These are phyloP conservation scores for Papilio demoleus DNA, from an alignment of 2,888 invertebrate species.

Conservation along the genomic window DNA sequence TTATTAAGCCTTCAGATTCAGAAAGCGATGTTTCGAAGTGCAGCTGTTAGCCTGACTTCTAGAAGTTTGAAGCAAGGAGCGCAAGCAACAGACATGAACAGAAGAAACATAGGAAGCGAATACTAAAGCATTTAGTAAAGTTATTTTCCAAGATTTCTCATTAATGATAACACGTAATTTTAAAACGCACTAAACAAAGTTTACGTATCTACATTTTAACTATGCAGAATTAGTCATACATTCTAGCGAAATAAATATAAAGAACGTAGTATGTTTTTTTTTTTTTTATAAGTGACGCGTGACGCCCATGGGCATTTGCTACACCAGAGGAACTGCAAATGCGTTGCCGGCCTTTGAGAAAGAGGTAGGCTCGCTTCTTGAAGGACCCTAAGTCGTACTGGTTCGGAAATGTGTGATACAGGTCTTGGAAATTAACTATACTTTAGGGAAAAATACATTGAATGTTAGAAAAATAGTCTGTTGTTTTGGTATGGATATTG, in stretches of 20 bases:
- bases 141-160: constrained; percentile 9
- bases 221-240: too few relatives aligned
- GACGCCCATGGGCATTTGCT: too few relatives aligned
- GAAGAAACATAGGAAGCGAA: constrained; percentile 10
- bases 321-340: too few relatives aligned
- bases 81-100: constrained; percentile 39
- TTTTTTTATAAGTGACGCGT: too few relatives aligned
- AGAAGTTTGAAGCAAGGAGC: constrained; percentile 46
- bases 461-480: constrained; percentile 21
- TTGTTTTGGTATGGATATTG: constrained; percentile 32
- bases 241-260: too few relatives aligned
- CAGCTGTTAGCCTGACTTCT: constrained; percentile 67
- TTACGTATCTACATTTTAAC: not conserved
- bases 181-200: not conserved
- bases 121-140: constrained; percentile 7
- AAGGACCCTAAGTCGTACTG: too few relatives aligned
- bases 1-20: constrained; percentile 77
- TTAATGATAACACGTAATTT: not conserved
- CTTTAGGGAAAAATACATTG: not conserved
- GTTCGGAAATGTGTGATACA: not conserved
- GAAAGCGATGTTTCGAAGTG: constrained; percentile 79
- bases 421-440: constrained; percentile 12
- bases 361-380: too few relatives aligned
- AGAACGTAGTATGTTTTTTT: too few relatives aligned
- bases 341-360: too few relatives aligned